phyloP scores from a whole-genome alignment of 2,797 vertebrate species.

The Peromyscus nudipes region DNA sequence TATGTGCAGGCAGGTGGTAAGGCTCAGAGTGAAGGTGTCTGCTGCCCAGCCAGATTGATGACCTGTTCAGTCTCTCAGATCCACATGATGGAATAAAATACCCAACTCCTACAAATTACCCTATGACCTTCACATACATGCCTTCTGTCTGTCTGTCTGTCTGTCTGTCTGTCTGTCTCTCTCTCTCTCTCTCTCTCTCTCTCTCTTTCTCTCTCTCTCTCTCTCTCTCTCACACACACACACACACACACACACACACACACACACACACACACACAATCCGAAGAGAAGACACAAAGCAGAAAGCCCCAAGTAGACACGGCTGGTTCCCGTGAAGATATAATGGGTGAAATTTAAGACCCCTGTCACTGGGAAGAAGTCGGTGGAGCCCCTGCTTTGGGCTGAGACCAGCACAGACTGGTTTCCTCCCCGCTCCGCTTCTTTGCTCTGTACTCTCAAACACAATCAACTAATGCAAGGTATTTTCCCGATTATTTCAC shows the following conservation, averaged over 20 bases:
- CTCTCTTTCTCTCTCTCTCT: no score
- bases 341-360: background rate
- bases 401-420: background rate
- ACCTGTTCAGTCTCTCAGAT: background rate
- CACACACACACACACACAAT: background rate
- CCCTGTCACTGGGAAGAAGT: background rate
- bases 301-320: background rate
- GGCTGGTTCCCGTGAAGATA: background rate
- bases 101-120: background rate
- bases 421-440: background rate
- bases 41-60: background rate
- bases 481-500: background rate
- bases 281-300: background rate
- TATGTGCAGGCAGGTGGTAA: background rate
- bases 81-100: background rate
- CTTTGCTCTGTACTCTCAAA: conserved; percentile 8
- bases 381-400: background rate
- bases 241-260: background rate
- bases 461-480: background rate
- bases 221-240: background rate
- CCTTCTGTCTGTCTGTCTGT: no score
- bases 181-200: background rate
- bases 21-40: background rate
- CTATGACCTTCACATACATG: background rate
- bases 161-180: no score